These are phyloP conservation scores for Heliothis subflexa DNA, from an alignment of 1,140 invertebrate genomes.

Conservation along the genomic window DNA sequence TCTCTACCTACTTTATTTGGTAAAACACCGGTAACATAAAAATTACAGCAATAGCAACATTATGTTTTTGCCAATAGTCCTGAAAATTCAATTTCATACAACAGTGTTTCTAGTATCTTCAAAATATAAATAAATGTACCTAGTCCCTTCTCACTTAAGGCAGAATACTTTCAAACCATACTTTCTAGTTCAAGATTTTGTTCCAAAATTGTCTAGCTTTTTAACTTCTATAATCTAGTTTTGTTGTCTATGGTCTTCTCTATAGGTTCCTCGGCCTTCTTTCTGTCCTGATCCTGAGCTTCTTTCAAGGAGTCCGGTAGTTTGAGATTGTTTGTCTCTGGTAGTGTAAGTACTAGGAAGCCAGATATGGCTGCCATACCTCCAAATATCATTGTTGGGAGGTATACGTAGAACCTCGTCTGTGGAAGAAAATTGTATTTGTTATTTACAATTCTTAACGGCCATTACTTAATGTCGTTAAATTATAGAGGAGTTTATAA, in stretches of 20 bases:
- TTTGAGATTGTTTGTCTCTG: constrained; percentile 89
- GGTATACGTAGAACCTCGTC: constrained; percentile 78
- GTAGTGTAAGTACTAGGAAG: constrained; percentile 87
- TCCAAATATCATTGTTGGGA: constrained; percentile 91
- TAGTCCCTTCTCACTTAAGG: too few species aligned
- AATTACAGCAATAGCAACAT: too few species aligned
- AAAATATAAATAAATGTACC: too few species aligned
- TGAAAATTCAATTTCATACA: too few species aligned
- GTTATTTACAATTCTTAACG: neutral
- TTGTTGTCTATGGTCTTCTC: constrained; percentile 59
- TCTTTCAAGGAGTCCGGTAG: constrained; percentile 90
- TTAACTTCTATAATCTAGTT: constrained; percentile 55
- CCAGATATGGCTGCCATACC: constrained; percentile 88
- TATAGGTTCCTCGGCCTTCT: constrained; percentile 36
- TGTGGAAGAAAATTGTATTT: constrained; percentile 47
- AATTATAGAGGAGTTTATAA: too few species aligned
- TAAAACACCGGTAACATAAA: too few species aligned
- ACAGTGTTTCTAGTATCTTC: too few species aligned
- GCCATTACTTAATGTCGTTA: too few species aligned
- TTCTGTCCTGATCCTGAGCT: constrained; percentile 84
- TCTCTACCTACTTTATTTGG: too few species aligned
- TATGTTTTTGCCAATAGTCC: too few species aligned
- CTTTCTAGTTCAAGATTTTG: constrained; percentile 21
- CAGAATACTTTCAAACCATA: neutral
- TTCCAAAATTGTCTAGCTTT: constrained; percentile 28